These are phyloP conservation scores for Dryas iulia DNA, from an alignment of 1,140 invertebrate genomes.

Conservation along the genomic window DNA sequence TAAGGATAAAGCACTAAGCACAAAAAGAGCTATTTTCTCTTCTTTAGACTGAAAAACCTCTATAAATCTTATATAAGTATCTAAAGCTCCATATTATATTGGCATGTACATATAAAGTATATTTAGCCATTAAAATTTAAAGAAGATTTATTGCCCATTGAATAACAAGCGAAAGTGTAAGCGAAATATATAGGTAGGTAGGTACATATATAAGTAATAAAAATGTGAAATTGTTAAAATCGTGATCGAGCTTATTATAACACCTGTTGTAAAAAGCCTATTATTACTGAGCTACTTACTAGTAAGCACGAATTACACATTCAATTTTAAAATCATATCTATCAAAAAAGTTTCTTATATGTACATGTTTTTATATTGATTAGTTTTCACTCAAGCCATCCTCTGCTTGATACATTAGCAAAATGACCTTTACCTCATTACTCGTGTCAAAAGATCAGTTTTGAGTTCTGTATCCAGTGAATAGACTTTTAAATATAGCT, in stretches of 20 bases:
- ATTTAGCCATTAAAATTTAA: neutral
- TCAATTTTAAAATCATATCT: neutral
- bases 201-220: neutral
- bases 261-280: neutral
- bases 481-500: too few species aligned
- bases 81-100: too few species aligned
- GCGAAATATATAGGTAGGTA: neutral
- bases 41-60: too few species aligned
- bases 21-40: too few species aligned
- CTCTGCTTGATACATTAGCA: too few species aligned
- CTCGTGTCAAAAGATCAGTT: too few species aligned
- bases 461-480: too few species aligned
- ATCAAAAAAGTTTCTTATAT: neutral
- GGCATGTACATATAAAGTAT: too few species aligned
- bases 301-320: neutral
- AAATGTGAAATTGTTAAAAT: neutral
- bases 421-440: too few species aligned
- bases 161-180: neutral
- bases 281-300: neutral
- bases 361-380: neutral
- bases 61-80: too few species aligned
- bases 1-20: too few species aligned
- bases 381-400: neutral
- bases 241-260: neutral
- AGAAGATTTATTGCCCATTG: neutral